Evolutionary conservation across 2,113 vertebrate species (phyloP).

Genomic region (Crotalus tigris): DNA sequence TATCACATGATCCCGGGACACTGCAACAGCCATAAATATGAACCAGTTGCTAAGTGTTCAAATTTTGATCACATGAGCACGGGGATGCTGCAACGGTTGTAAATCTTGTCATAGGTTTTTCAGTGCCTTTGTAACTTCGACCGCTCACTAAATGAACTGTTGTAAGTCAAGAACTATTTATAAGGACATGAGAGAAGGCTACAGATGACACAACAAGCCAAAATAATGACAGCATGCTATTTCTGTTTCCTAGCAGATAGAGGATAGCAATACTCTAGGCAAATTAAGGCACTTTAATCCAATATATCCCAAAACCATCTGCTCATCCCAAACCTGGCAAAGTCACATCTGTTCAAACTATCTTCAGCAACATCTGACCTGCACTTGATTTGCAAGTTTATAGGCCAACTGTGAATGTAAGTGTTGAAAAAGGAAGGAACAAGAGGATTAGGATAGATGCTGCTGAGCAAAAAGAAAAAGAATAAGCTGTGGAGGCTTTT

Average conservation of each 20-base stretch:
- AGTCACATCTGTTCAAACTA: neutral
- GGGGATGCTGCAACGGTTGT: neutral
- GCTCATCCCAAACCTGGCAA: constrained; percentile 25
- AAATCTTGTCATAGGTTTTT: neutral
- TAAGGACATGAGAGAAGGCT: neutral
- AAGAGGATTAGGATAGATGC: neutral
- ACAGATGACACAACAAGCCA: neutral
- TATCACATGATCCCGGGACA: neutral
- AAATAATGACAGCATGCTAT: neutral
- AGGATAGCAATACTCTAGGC: constrained; percentile 31
- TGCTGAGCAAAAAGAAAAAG: neutral
- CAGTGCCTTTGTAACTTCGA: neutral
- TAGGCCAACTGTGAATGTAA: constrained; percentile 16
- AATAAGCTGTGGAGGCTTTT: neutral
- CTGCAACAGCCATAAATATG: neutral
- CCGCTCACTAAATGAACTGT: neutral
- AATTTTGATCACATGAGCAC: neutral
- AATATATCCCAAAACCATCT: constrained; percentile 49
- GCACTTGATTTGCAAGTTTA: constrained; percentile 31
- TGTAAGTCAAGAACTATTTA: neutral
- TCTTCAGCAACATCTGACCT: constrained; percentile 10
- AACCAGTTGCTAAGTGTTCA: neutral
- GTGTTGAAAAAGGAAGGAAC: neutral
- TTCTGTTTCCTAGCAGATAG: neutral
- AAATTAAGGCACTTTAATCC: constrained; percentile 53